phyloP scores from a whole-genome alignment of 2,113 vertebrate genomes.

The Percopsis transmontana region DNA sequence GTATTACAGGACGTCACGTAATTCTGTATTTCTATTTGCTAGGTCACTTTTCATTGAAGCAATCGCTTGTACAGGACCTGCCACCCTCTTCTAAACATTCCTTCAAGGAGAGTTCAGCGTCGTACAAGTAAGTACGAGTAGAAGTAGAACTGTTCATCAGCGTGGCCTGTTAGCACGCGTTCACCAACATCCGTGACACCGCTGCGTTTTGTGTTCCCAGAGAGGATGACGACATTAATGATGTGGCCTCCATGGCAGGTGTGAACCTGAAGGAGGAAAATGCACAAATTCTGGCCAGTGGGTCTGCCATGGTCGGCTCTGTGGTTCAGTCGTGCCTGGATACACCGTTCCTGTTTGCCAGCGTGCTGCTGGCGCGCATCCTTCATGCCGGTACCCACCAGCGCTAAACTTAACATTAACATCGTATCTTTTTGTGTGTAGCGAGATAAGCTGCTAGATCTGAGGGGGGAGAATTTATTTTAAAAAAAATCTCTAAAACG shows the following conservation, averaged over 20 bases:
- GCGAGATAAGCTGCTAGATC: no score
- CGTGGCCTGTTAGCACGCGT: background rate
- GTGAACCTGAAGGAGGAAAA: conserved; percentile 90
- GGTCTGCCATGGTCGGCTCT: conserved; percentile 80
- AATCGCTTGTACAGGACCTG: conserved; percentile 6
- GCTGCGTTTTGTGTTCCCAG: conserved; percentile 57
- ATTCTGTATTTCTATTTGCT: conserved; percentile 8
- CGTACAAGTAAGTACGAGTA: conserved; percentile 60
- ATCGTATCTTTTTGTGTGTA: no score
- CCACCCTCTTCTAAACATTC: background rate
- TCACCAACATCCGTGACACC: background rate
- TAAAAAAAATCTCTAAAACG: no score
- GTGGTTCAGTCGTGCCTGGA: conserved; percentile 87
- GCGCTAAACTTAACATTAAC: no score
- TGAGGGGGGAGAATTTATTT: no score
- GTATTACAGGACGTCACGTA: no score
- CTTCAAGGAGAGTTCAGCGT: conserved; percentile 40
- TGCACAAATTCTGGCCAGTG: conserved; percentile 80
- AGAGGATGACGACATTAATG: conserved; percentile 94
- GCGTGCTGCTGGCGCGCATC: conserved; percentile 78
- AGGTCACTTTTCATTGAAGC: conserved; percentile 32
- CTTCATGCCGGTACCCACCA: conserved; percentile 82
- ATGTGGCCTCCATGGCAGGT: conserved; percentile 95
- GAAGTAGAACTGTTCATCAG: background rate
- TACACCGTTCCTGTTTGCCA: conserved; percentile 83